Evolutionary conservation across 2,888 invertebrate genomes (phyloP), one percentile per base, ranked within the genome.

Genomic region (Microctonus brassicae): DNA sequence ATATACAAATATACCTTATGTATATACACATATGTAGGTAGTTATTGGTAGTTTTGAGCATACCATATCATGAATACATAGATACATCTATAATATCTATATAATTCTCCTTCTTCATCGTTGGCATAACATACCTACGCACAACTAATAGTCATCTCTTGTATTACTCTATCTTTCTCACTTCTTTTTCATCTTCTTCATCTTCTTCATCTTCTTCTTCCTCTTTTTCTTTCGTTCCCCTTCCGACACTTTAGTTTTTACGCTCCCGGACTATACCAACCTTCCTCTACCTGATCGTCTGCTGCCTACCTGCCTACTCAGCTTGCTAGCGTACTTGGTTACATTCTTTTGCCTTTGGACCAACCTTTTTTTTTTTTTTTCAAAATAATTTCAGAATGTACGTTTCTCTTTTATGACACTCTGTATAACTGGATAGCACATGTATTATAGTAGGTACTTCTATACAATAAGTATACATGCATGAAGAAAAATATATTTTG

Each of bases 181-280:
- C 22, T 67, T 71, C 60, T 57, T 58, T 66, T 17, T 61, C 64
- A 17, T 29, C 34, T 63, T 67, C 62, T 58, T 64, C 24, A 55
- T 42, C 53, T 67, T 53, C 34, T 26, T 66, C 62, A 66, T 57
- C 36, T 65, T 20, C 66, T 22, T 63, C 53, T 47, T 17, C 60
- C 53, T 53, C 68, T 64, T 57, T 24, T 62, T 20, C 66, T 53
- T 36, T 61, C 63, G 57, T 61, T 73, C 61, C 64, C 61, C 65
- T 47, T 29, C 62, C 64, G 34, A 42, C n/a, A 57, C 63, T 73
- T 36, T 36, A 11, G 47, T 67, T 73, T 73, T 70, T 66, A 60
- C 69, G 60, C 67, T 69, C 53, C 47, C 47, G 64, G 68, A 68
- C 66, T 71, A 71, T 70, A 70, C 36, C 65, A 33, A 65, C 34